These are phyloP conservation scores for Triplophysa tibetana DNA, from an alignment of 2,113 vertebrate species.

Conservation along the genomic window DNA sequence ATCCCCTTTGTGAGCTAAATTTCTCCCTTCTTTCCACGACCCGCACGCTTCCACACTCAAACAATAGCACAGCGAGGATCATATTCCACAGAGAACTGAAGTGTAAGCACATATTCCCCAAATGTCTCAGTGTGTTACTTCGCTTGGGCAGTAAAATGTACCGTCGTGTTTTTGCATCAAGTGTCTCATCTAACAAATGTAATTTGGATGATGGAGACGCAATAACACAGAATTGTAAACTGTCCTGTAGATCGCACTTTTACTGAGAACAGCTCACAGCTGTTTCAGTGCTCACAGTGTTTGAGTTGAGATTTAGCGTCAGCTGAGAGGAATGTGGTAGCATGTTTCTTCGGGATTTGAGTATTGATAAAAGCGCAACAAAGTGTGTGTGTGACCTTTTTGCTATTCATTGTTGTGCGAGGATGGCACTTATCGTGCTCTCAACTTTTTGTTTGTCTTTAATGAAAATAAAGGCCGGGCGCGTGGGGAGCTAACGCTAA, in stretches of 20 bases:
- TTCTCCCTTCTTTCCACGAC: constrained; percentile 8
- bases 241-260: background rate
- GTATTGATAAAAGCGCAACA: constrained; percentile 38
- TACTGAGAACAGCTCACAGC: constrained; percentile 8
- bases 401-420: constrained; percentile 62
- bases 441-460: background rate
- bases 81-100: constrained; percentile 28
- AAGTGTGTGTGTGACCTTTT: constrained; percentile 74
- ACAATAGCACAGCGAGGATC: constrained; percentile 28
- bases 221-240: background rate
- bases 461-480: constrained; percentile 8
- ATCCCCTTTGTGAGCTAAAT: constrained; percentile 34
- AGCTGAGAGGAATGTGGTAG: background rate
- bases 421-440: constrained; percentile 10
- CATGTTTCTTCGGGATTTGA: background rate
- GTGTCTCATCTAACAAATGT: background rate
- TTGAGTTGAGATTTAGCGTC: too few species aligned
- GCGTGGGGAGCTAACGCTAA: constrained; percentile 22
- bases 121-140: background rate
- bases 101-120: background rate
- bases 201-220: background rate
- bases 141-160: background rate
- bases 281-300: too few species aligned
- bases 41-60: constrained; percentile 12
- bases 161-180: background rate